Percentiles rank a stretch among this genome's conserved stretches.
These are phyloP conservation scores for Eurypyga helias DNA, from an alignment of 2,113 vertebrate species.

Conservation along the genomic window DNA sequence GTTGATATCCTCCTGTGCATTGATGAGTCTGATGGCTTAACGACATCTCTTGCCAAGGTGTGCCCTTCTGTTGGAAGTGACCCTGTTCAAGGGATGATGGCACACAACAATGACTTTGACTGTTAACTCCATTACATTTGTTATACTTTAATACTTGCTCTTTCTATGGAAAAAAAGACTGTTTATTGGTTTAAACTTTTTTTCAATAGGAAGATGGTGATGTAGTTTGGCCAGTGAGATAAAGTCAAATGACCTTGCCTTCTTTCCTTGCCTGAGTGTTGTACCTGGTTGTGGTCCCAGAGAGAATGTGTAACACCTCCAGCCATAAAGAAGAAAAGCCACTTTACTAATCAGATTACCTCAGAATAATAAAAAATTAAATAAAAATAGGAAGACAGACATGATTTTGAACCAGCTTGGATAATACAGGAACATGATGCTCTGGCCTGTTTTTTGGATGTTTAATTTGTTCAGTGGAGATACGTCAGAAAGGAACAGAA, in stretches of 20 bases:
- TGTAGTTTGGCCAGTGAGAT: background rate
- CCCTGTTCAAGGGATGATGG: background rate
- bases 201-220: background rate
- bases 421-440: background rate
- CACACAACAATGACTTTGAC: background rate
- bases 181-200: background rate
- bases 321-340: background rate
- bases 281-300: background rate
- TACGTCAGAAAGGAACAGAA: background rate
- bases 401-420: background rate
- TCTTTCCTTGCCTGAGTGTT: background rate
- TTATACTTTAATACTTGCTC: background rate
- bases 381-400: background rate
- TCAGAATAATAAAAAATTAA: background rate
- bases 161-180: background rate
- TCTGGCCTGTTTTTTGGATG: background rate
- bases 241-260: background rate
- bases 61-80: background rate
- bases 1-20: background rate
- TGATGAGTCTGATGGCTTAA: background rate
- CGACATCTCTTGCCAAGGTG: rapidly evolving
- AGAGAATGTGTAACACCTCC: rapidly evolving
- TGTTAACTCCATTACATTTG: background rate
- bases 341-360: background rate
- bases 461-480: background rate